Evolutionary conservation across 2,888 invertebrate genomes (phyloP).

Genomic region (Oscheius myriophilus): DNA sequence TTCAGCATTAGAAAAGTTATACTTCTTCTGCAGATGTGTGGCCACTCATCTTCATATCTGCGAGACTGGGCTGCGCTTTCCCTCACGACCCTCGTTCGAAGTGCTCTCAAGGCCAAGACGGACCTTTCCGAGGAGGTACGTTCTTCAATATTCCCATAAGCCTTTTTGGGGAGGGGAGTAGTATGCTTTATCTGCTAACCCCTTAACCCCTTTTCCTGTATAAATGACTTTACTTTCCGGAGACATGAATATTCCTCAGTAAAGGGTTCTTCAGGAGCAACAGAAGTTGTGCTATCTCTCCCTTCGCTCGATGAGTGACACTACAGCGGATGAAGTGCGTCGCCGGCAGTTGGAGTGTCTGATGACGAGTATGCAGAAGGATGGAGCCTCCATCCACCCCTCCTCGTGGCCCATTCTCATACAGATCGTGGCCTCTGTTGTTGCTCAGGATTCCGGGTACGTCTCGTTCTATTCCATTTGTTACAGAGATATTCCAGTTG

Average conservation of each 20-base stretch:
- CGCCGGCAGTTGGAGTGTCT: constrained; percentile 94
- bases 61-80: constrained; percentile 98
- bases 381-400: constrained; percentile 85
- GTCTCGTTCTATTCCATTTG: background rate
- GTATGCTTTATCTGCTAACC: too few relatives aligned
- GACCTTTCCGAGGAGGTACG: constrained; percentile 40
- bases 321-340: constrained; percentile 90
- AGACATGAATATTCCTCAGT: too few relatives aligned
- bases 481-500: constrained; percentile 78
- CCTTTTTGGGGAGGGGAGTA: too few relatives aligned
- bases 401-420: constrained; percentile 95
- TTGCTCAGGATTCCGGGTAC: constrained; percentile 73
- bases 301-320: constrained; percentile 87
- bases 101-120: constrained; percentile 77
- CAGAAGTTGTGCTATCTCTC: constrained; percentile 85
- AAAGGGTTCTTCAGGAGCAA: constrained; percentile 79
- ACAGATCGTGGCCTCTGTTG: constrained; percentile 88
- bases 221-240: too few relatives aligned
- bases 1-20: background rate
- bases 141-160: background rate
- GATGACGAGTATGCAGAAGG: constrained; percentile 88
- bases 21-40: constrained; percentile 54
- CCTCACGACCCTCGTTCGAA: constrained; percentile 89
- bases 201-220: too few relatives aligned
- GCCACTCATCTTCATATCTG: constrained; percentile 74